Evolutionary conservation across 2,888 invertebrate genomes (phyloP).

Genomic region (Aplocera efformata): DNA sequence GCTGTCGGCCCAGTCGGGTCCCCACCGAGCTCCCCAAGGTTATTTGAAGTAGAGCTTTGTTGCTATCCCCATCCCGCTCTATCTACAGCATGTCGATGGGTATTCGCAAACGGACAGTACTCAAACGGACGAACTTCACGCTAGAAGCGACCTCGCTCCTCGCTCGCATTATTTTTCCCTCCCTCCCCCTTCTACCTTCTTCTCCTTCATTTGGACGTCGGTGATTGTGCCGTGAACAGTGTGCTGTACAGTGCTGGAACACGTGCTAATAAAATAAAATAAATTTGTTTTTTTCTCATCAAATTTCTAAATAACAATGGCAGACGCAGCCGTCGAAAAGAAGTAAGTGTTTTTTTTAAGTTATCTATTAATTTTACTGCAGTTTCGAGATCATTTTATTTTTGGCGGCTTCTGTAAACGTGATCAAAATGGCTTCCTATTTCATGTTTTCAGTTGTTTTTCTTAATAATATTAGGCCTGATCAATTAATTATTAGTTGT

Average conservation of each 20-base stretch:
- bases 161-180: conserved; percentile 59
- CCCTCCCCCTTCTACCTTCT: conserved; percentile 53
- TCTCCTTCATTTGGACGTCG: conserved; percentile 74
- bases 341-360: conserved; percentile 78
- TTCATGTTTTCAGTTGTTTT: conserved; percentile 4
- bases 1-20: too few relatives aligned
- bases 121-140: conserved; percentile 55
- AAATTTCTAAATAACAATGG: conserved; percentile 76
- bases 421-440: conserved; percentile 82
- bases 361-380: conserved; percentile 33
- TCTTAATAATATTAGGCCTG: not conserved
- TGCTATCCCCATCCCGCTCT: conserved; percentile 46
- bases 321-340: conserved; percentile 84
- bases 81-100: conserved; percentile 12
- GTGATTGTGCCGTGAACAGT: conserved; percentile 75
- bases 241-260: conserved; percentile 62
- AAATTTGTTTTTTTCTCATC: conserved; percentile 40
- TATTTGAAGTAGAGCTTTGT: conserved; percentile 39
- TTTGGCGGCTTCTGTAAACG: conserved; percentile 73
- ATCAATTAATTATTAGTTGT: too few relatives aligned
- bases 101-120: conserved; percentile 43
- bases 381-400: conserved; percentile 39
- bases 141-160: conserved; percentile 49
- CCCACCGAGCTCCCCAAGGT: conserved; percentile 61
- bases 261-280: conserved; percentile 58